Evolutionary conservation across 2,888 invertebrate species (phyloP).

Genomic region (Cheilosia soror): DNA sequence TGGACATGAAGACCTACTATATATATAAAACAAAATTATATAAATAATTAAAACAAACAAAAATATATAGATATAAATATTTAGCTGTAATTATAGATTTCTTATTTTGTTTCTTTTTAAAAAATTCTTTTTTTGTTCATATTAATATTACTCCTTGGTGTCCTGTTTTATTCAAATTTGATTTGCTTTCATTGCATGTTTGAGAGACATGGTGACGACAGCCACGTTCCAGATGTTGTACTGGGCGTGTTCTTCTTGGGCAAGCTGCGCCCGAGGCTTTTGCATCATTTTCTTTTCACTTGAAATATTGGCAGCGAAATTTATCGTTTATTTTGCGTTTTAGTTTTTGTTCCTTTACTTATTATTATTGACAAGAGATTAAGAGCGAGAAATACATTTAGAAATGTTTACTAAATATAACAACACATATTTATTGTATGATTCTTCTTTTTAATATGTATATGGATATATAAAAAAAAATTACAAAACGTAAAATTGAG

Average conservation of each 20-base stretch:
- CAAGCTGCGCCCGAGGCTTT: no score
- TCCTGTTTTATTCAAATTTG: conserved; percentile 4
- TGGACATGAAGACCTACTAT: conserved; percentile 56
- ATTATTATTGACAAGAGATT: conserved; percentile 3
- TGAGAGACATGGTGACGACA: background rate
- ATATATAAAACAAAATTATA: conserved; percentile 44
- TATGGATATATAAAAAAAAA: conserved; percentile 30
- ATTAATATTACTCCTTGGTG: background rate
- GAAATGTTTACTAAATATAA: conserved; percentile 36
- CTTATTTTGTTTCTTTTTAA: conserved; percentile 8
- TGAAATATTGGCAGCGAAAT: background rate
- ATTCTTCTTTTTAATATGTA: conserved; percentile 53
- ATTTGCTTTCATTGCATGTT: conserved; percentile 6
- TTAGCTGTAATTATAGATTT: conserved; percentile 60
- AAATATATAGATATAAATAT: conserved; percentile 63
- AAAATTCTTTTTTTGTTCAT: background rate
- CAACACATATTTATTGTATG: conserved; percentile 67
- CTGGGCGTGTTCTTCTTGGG: background rate
- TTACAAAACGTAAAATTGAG: conserved; percentile 57
- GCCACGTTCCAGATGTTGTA: conserved; percentile 1
- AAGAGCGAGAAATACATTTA: conserved; percentile 23
- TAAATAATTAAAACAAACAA: conserved; percentile 46
- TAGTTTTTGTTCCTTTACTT: background rate
- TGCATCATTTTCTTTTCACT: background rate
- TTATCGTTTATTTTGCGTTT: conserved; percentile 1